Base-by-base conservation (phyloP, 2,797 vertebrate species). In the Falco peregrinus region DNA sequence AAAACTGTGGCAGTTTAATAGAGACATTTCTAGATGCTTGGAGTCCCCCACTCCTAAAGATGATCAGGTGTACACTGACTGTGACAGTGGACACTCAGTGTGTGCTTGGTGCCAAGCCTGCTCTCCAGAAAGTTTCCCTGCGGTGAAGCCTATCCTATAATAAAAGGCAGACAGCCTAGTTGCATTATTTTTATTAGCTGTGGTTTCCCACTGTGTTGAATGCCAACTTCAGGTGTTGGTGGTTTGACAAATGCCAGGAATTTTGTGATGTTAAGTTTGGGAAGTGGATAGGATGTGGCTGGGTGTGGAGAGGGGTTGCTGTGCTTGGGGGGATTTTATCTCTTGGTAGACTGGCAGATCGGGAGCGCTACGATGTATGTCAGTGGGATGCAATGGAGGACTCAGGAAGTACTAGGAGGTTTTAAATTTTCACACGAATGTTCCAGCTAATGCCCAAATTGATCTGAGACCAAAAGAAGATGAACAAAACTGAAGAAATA, bases 361-460 rank as follows among this genome's bases (percentile, higher is more conserved):
- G 5, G 16, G 31, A 80, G 13, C 5, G 65, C 51, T 83, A 35
- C 24, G 37, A 6, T 60, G 29, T 50, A 21, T 0, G 0, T 28
- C n/a, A 47, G 1, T 56, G 48, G 28, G 25, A 59, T 69, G 13
- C 18, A 51, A 2, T 29, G 16, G 28, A 84, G 41, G 18, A 56
- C 20, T 89, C 21, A 15, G 31, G 84, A 88, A 81, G 20, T n/a
- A 48, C 12, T 51, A 39, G 9, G 21, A 51, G 12, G 22, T 67
- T 89, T 95, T 63, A 22, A 74, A 56, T 83, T 64, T 82, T 84
- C 20, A 18, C 54, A n/a, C 17, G 67, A 35, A 54, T 70, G 11
- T 79, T 93, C 48, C 33, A 54, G 4, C 21, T 53, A 75, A 53
- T 60, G 48, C 16, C 39, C 12, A 60, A 7, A 79, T 84, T 85